Percentiles rank a stretch among this genome's conserved stretches.
Evolutionary conservation across 2,113 vertebrate genomes (phyloP).

Genomic region (Salvelinus fontinalis): DNA sequence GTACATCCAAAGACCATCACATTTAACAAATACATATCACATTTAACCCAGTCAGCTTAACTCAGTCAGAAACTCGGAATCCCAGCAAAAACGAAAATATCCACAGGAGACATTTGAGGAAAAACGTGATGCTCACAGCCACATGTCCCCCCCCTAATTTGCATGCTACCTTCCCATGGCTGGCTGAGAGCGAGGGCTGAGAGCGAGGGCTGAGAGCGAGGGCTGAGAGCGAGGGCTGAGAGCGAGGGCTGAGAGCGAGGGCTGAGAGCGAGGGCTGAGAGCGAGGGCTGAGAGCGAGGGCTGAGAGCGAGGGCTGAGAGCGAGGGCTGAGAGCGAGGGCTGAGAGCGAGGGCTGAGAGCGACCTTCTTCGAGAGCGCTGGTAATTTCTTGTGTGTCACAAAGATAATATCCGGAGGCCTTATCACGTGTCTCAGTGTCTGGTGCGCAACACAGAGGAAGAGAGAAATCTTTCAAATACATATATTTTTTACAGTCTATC

Average conservation of each 20-base stretch:
- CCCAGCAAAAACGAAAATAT: neutral
- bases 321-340: no score
- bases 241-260: no score
- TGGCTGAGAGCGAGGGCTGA: neutral
- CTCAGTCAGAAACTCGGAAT: neutral
- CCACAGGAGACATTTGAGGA: neutral
- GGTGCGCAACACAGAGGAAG: neutral
- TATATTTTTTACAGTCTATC: no score
- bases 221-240: no score
- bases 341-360: neutral
- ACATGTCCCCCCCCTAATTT: neutral
- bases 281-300: no score
- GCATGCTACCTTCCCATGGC: neutral
- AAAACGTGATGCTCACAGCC: neutral
- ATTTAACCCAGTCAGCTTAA: no score
- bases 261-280: no score
- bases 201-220: no score
- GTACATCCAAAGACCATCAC: no score
- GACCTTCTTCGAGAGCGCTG: neutral
- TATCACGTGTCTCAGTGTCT: constrained; percentile 2
- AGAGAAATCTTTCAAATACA: neutral
- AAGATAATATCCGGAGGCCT: neutral
- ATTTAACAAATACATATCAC: no score
- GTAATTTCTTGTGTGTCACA: neutral
- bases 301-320: no score